Conservation (phyloP, 1,140 invertebrate genomes). For the Drosophila pandora region DNA sequence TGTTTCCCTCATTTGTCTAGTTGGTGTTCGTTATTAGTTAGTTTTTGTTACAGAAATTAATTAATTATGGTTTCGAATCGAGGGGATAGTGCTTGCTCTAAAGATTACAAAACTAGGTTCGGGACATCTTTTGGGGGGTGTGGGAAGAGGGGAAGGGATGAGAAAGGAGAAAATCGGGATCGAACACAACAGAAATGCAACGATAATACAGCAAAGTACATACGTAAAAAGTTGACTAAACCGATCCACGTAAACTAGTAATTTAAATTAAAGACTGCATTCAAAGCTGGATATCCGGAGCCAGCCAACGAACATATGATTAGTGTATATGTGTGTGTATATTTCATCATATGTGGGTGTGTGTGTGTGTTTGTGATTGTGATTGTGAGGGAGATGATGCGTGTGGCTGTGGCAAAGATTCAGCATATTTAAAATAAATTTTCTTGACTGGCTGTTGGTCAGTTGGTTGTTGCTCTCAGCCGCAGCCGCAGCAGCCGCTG, state of each 20-base stretch:
- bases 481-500: slow-evolving; percentile 16
- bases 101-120: slow-evolving; percentile 1
- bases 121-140: not conserved
- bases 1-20: slow-evolving; percentile 70
- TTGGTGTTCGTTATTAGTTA: slow-evolving; percentile 25
- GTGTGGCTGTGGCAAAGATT: slow-evolving; percentile 19
- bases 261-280: slow-evolving; percentile 59
- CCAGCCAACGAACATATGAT: slow-evolving; percentile 30
- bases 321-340: slow-evolving; percentile 32
- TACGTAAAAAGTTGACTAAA: slow-evolving; percentile 56
- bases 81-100: slow-evolving; percentile 3
- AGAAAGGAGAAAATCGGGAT: slow-evolving; percentile 5
- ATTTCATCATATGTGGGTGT: slow-evolving; percentile 5
- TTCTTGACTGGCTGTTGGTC: not conserved
- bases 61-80: not conserved
- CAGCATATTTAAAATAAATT: slow-evolving; percentile 21
- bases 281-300: slow-evolving; percentile 9
- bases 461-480: slow-evolving; percentile 4
- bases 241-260: slow-evolving; percentile 55
- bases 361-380: slow-evolving; percentile 7
- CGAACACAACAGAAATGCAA: slow-evolving; percentile 59
- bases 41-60: slow-evolving; percentile 32
- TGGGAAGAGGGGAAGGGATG: not conserved
- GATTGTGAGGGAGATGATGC: slow-evolving; percentile 18
- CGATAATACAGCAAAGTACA: slow-evolving; percentile 61